Base-by-base conservation (phyloP, 2,888 invertebrate genomes). In the Papilio protenor region DNA sequence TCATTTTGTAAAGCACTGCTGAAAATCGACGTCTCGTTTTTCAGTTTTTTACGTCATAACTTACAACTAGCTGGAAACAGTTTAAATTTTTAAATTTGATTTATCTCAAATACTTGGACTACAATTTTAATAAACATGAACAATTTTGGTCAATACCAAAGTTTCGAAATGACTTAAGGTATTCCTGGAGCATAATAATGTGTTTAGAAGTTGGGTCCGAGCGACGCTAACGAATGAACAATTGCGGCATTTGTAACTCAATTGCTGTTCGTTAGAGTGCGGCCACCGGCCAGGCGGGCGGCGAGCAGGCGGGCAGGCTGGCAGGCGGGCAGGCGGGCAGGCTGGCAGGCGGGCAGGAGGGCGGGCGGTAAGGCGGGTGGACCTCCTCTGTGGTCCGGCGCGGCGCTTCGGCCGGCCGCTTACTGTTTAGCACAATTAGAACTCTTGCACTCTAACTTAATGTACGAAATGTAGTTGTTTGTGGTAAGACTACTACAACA, bases 201-300 rank as follows among this genome's bases (percentile, higher is more conserved):
- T 64, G 64, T 64, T 40, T 40, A 64, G 18, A 10, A 64, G 33
- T 64, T 64, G 8, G 64, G 40, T 40, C 64, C 64, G 11, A 64
- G 33, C 18, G 64, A 64, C 18, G 33, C 40, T 40, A 64, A 64
- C 64, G 64, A 64, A 64, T 64, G 64, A 64, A 64, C 64, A 64
- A 64, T 64, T 64, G 64, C 64, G 64, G 33, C 64, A 64, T 64
- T 64, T 64, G 33, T 64, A 64, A 64, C 64, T 64, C 64, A 64
- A 64, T 64, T 64, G 64, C 33, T 40, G 64, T 11, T 64, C 64
- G 64, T 64, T 64, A 64, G 64, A 64, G 33, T 33, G 64, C 64
- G 64, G 64, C 64, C 21, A 57, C 57, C 11, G 57, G 21, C 21
- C 57, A 52, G 12, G 23, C 59, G 59, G 23, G 23, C 59, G 59